Evolutionary conservation across 2,888 invertebrate genomes (phyloP), one percentile per base, ranked within the genome.

Genomic region (Linnaemya vulpina): DNA sequence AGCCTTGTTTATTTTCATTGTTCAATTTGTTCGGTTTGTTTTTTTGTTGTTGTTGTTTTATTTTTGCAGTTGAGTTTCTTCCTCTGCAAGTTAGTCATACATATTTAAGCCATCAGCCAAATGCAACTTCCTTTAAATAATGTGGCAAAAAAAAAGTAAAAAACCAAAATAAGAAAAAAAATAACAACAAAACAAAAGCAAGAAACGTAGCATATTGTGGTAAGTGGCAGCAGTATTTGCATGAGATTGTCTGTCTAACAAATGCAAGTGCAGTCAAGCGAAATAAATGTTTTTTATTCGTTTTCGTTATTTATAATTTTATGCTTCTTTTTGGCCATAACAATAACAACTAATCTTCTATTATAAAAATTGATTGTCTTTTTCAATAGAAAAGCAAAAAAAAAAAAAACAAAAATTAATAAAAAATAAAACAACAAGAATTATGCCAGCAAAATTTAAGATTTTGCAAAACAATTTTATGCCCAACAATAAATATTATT

Each of bases 231-330:
- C 70, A 85, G 53, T 82, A 85, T 85, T 85, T 85, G 82, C 78
- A 82, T 85, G 82, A 85, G 46, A 46, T 77, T 84, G 73, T 22
- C 81, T 83, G 62, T 62, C 74, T 58, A 55, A 63, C 85, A 82
- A 82, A 85, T 78, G 82, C 82, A 85, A 82, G 85, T 82, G 85
- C 82, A 85, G 82, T 85, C 78, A 78, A 85, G 82, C 85, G 75
- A 30, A 74, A 51, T 75, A 80, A 81, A 49, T 58, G 49, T 81
- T 38, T 49, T 9, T 8, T 9, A 25, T 30, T 5, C 38, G 1
- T 62, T 51, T 40, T 38, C 60, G 5, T 43, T 38, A 49, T 62
- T 81, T 79, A 30, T 68, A 74, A 67, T 68, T 81, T 81, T 68
- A 60, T 67, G 60, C 30, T 76, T 49, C 55, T 40, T 65, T 63